Evolutionary conservation across 1,140 invertebrate species (phyloP), one percentile per base, ranked within the genome.

Genomic region (Charaxes varanes): DNA sequence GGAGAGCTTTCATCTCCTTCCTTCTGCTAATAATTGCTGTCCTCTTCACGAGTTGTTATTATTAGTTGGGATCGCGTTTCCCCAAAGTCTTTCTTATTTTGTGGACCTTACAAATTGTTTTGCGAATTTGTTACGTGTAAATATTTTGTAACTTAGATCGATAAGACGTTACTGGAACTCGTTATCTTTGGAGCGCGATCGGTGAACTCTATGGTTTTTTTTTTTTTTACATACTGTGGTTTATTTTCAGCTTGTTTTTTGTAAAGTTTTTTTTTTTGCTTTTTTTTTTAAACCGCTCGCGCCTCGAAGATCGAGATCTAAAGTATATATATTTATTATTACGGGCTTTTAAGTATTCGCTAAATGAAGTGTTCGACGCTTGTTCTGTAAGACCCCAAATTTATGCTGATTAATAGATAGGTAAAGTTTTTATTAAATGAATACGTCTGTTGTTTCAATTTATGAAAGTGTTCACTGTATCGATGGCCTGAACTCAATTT

Each of bases 361-460:
- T 31, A 16, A 30, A 10, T 5, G 11, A 17, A 22, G 21, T 10
- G n/a, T n/a, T n/a, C n/a, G n/a, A n/a, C n/a, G n/a, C n/a, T n/a
- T n/a, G n/a, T n/a, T n/a, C n/a, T n/a, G n/a, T n/a, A n/a, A n/a
- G n/a, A n/a, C n/a, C n/a, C n/a, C n/a, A n/a, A 24, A 31, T 31
- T 31, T n/a, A 31, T 10, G 28, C 28, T 31, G 16, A 17, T 10
- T 56, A 48, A n/a, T 69, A 69, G 60, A 58, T 68, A 65, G 56
- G 36, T 41, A 58, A 48, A 41, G 32, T 51, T 45, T 53, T 48
- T 44, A 53, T 52, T 54, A 52, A 53, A n/a, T 41, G 49, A 37
- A 52, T 55, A 46, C 56, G 46, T 54, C 47, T 58, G 60, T 62
- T 67, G 51, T 41, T 53, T 36, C 53, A 37, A 49, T 52, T 51